Evolutionary conservation across 2,888 invertebrate species (phyloP).

Genomic region (Trachelus troglodyta): DNA sequence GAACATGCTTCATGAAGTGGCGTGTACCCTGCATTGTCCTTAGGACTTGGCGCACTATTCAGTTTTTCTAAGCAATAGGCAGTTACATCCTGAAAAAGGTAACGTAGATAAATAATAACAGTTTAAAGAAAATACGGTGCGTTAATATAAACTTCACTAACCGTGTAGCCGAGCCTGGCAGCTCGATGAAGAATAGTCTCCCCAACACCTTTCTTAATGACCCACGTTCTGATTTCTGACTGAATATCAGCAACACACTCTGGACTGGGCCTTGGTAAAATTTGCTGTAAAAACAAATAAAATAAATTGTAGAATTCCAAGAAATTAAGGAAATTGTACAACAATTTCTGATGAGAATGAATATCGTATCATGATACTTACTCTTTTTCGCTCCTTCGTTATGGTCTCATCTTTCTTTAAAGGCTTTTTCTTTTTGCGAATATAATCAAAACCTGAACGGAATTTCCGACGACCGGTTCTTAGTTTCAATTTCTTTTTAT

Average conservation of each 20-base stretch:
- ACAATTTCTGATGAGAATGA: not conserved
- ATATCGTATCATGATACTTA: slow-evolving; percentile 34
- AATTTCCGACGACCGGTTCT: slow-evolving; percentile 79
- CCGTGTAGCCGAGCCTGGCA: slow-evolving; percentile 88
- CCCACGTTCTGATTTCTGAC: slow-evolving; percentile 89
- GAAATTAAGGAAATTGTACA: not conserved
- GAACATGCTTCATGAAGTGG: slow-evolving; percentile 94
- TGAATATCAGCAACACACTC: slow-evolving; percentile 82
- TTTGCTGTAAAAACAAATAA: slow-evolving; percentile 36
- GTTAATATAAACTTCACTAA: slow-evolving; percentile 65
- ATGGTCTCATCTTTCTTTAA: slow-evolving; percentile 69
- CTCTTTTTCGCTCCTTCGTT: slow-evolving; percentile 67
- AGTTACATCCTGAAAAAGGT: slow-evolving; percentile 79
- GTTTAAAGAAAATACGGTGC: not conserved
- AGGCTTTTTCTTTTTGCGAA: slow-evolving; percentile 86
- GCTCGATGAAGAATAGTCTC: slow-evolving; percentile 94
- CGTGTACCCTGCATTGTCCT: slow-evolving; percentile 93
- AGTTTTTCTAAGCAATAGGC: slow-evolving; percentile 90
- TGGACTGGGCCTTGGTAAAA: slow-evolving; percentile 69
- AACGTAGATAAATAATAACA: slow-evolving; percentile 9
- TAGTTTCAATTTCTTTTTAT: slow-evolving; percentile 72
- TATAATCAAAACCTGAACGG: slow-evolving; percentile 89
- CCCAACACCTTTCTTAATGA: slow-evolving; percentile 93
- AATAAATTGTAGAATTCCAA: slow-evolving; percentile 2
- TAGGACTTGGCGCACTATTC: slow-evolving; percentile 84